Base-by-base conservation (phyloP, 1,140 invertebrate genomes). In the Drosophila murphyi region DNA sequence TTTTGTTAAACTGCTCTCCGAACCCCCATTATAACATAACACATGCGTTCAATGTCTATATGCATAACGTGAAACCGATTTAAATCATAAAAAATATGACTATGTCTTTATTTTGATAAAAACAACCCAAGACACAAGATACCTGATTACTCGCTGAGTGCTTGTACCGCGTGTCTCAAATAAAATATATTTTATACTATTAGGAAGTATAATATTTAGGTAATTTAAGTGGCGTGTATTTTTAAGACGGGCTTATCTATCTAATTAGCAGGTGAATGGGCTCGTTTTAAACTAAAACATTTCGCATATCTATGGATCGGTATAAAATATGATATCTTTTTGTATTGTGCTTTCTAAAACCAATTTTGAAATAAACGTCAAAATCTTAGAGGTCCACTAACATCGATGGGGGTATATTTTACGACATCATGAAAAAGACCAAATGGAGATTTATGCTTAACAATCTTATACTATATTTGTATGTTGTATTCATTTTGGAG, bases 351-450 rank as follows among this genome's bases (percentile, higher is more conserved):
- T 89, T 88, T 88, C 85, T 74, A 82, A 86, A 87, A 52, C 72
- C 64, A 88, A 89, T 89, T 89, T 88, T 75, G 74, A 85, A 90
- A 88, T 88, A 89, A 88, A 77, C 81, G 85, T 90, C 80, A 85
- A 62, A 80, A 67, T 69, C 78, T 83, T 43, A 69, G 45, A 31
- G 65, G 65, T 68, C 12, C 34, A 29, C 54, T 45, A 34, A 34
- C 82, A 74, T 64, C 85, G 59, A 78, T 83, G 83, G 82, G 76
- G 83, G 80, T 88, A 83, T 31, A 80, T 83, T 87, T 88, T 72
- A 88, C 72, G 69, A 71, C 51, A 69, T 50, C 75, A 64, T 70
- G 75, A 65, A 65, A 68, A 63, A 20, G 10, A 43, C 67, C 74
- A 80, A 86, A 71, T 70, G 61, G 65, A 76, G 65, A 76, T 80